Evolutionary conservation across 2,888 invertebrate genomes (phyloP).

Genomic region (Trilocha varians): DNA sequence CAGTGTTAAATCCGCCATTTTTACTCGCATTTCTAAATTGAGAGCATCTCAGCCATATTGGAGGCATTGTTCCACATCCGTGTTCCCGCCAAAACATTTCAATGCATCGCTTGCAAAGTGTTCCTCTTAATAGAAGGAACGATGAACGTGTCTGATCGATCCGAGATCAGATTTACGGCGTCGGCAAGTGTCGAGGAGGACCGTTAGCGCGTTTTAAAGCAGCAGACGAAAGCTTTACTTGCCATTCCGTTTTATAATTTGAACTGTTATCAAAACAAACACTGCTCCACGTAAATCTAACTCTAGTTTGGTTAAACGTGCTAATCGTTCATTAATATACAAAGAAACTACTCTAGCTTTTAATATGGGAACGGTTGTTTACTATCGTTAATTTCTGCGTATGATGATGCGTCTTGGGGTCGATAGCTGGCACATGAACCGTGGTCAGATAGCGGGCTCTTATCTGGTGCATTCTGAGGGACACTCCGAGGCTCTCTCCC

Average conservation of each 20-base stretch:
- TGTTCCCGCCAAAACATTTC: neutral
- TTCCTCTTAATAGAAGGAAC: slow-evolving; percentile 34
- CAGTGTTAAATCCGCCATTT: too few relatives aligned
- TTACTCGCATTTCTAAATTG: too few relatives aligned
- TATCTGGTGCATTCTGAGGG: slow-evolving; percentile 56
- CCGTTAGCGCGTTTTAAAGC: slow-evolving; percentile 58
- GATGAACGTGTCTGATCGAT: slow-evolving; percentile 47
- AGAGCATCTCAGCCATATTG: too few relatives aligned
- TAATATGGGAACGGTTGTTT: slow-evolving; percentile 5
- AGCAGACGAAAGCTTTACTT: slow-evolving; percentile 60
- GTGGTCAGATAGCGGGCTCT: slow-evolving; percentile 45
- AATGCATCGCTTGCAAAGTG: neutral
- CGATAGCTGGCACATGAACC: slow-evolving; percentile 69
- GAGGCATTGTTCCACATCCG: too few relatives aligned
- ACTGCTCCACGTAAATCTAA: slow-evolving; percentile 16
- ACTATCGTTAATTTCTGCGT: slow-evolving; percentile 47
- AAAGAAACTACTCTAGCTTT: neutral
- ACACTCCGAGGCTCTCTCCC: slow-evolving; percentile 48
- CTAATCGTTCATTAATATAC: slow-evolving; percentile 7
- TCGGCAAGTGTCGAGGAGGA: slow-evolving; percentile 42
- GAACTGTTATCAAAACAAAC: slow-evolving; percentile 44
- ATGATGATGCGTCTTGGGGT: slow-evolving; percentile 27
- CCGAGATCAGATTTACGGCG: slow-evolving; percentile 63
- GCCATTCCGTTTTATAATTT: slow-evolving; percentile 56
- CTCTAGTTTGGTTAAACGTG: too few relatives aligned